Evolutionary conservation across 1,140 invertebrate species (phyloP).

Genomic region (Hydropsyche tenuis): DNA sequence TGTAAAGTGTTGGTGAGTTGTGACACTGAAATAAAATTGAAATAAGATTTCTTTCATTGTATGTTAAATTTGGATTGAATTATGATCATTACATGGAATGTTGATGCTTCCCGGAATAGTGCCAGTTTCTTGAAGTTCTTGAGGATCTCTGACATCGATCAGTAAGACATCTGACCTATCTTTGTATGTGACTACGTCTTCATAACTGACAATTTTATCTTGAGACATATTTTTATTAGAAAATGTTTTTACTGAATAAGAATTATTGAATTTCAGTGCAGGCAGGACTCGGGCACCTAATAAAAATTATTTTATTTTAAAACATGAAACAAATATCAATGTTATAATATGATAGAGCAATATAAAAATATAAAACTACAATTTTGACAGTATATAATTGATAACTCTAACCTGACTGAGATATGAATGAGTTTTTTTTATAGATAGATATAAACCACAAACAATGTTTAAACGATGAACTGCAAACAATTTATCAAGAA

Average conservation of each 20-base stretch:
- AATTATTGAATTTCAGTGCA: too few relatives aligned
- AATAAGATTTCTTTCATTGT: not conserved
- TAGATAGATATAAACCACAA: too few relatives aligned
- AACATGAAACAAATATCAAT: not conserved
- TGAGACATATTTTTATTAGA: slow-evolving; percentile 11
- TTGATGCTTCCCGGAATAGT: slow-evolving; percentile 73
- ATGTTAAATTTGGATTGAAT: not conserved
- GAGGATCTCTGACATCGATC: slow-evolving; percentile 72
- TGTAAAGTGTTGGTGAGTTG: slow-evolving; percentile 58
- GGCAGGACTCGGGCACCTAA: too few relatives aligned
- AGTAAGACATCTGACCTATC: slow-evolving; percentile 60
- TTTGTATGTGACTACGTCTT: slow-evolving; percentile 56
- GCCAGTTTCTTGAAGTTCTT: slow-evolving; percentile 70
- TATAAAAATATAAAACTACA: not conserved
- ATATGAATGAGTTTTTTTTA: too few relatives aligned
- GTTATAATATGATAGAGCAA: not conserved
- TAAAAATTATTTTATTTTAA: not conserved
- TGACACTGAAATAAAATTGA: slow-evolving; percentile 56
- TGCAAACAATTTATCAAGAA: too few relatives aligned
- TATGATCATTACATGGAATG: slow-evolving; percentile 67
- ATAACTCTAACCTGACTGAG: too few relatives aligned
- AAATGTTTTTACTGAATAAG: not conserved
- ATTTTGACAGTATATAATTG: too few relatives aligned
- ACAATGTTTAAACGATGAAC: too few relatives aligned
- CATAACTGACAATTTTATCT: slow-evolving; percentile 54